Percentiles rank a stretch among this genome's conserved stretches.
Conservation (phyloP, 2,888 invertebrate species). For the Seira ritae region DNA sequence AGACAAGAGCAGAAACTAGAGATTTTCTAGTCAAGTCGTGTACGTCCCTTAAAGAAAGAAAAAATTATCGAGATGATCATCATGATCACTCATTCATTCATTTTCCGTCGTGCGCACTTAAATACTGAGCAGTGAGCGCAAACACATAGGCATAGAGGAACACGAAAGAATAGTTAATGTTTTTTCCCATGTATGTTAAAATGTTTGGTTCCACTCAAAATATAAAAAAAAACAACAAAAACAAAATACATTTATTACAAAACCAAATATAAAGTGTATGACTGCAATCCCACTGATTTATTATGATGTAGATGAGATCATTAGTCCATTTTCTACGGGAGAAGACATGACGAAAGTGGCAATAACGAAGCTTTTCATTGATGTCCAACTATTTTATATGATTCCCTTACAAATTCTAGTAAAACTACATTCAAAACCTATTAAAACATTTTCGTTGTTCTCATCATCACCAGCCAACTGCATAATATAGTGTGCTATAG, state of each 20-base stretch:
- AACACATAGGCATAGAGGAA: neutral
- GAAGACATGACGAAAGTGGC: conserved; percentile 40
- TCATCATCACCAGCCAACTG: no score
- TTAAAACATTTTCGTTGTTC: conserved; percentile 1
- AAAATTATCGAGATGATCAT: conserved; percentile 40
- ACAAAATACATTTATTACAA: conserved; percentile 21
- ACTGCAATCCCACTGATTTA: conserved; percentile 51
- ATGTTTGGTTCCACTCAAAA: conserved; percentile 29
- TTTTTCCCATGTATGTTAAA: conserved; percentile 10
- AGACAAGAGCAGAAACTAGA: conserved; percentile 27
- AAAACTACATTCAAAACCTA: conserved; percentile 9
- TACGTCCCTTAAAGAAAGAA: conserved; percentile 54
- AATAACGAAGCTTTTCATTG: conserved; percentile 40
- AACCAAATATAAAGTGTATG: conserved; percentile 17
- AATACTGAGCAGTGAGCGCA: neutral
- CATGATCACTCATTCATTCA: conserved; percentile 56
- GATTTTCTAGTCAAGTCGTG: conserved; percentile 43
- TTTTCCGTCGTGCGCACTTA: neutral
- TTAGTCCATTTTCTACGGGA: conserved; percentile 44
- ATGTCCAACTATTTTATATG: conserved; percentile 17
- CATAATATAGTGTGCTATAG: neutral
- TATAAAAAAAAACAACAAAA: no score
- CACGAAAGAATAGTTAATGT: neutral
- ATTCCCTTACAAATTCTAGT: conserved; percentile 10
- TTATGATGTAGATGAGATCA: conserved; percentile 64